Conservation (phyloP, 2,113 vertebrate genomes). For the Trichechus manatus region DNA sequence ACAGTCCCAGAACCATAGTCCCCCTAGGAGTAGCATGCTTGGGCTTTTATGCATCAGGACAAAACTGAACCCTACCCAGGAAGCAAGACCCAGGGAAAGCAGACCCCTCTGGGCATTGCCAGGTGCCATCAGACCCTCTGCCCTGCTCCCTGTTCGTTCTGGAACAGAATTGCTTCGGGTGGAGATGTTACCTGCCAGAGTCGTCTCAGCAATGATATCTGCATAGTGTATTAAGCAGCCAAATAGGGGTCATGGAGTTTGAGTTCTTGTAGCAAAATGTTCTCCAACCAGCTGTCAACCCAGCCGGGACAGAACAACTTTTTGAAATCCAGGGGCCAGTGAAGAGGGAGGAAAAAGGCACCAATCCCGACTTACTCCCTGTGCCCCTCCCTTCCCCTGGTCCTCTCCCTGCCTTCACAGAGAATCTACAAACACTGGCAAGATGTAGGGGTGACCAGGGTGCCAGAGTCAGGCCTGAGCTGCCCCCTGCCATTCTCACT, state of each 20-base stretch:
- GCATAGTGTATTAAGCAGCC: not conserved
- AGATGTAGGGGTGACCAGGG: accelerated
- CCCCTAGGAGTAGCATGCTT: not conserved
- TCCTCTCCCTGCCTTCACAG: not conserved
- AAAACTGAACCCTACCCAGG: not conserved
- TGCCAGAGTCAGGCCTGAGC: not conserved
- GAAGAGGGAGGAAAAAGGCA: not conserved
- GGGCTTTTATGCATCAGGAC: not conserved
- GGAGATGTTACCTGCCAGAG: not conserved
- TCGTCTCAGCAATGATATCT: not conserved
- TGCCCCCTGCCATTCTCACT: not conserved
- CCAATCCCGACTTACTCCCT: no score
- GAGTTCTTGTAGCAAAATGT: constrained; percentile 68
- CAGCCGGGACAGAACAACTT: constrained; percentile 15
- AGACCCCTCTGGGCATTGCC: not conserved
- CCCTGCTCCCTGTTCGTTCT: not conserved
- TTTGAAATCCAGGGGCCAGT: constrained; percentile 26
- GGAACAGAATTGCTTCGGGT: not conserved
- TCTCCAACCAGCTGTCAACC: constrained; percentile 39
- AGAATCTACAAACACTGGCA: not conserved
- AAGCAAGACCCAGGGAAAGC: not conserved
- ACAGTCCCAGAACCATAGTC: not conserved
- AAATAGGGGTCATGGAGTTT: constrained; percentile 17
- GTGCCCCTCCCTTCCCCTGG: not conserved
- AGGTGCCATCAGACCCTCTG: not conserved